phyloP scores from a whole-genome alignment of 2,797 vertebrate species.

The Oreochromis grahami region DNA sequence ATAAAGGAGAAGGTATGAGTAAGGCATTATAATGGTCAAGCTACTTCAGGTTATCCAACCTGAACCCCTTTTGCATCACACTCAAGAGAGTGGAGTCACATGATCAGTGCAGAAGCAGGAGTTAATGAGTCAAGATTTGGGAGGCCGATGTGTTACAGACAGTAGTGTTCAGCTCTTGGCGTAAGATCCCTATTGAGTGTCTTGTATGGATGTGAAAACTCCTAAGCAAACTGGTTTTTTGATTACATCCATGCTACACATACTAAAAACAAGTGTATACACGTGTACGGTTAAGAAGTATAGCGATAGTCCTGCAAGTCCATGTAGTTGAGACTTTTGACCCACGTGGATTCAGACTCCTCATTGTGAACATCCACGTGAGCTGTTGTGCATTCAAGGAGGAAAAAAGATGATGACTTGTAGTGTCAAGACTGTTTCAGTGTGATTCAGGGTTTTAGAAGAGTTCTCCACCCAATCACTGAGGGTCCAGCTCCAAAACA shows the following conservation, averaged over 20 bases:
- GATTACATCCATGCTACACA: conserved; percentile 48
- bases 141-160: not conserved
- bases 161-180: conserved; percentile 1
- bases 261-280: conserved; percentile 36
- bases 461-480: not conserved
- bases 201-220: conserved; percentile 32
- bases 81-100: conserved; percentile 24
- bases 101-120: conserved; percentile 35
- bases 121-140: conserved; percentile 5
- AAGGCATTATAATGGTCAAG: conserved; percentile 70
- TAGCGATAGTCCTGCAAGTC: conserved; percentile 5
- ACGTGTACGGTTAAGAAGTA: conserved; percentile 22
- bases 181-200: not conserved
- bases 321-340: not conserved
- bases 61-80: conserved; percentile 22
- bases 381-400: conserved; percentile 37
- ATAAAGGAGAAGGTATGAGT: conserved; percentile 42
- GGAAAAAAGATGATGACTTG: not conserved
- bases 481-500: conserved; percentile 21
- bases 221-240: conserved; percentile 25
- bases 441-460: conserved; percentile 1
- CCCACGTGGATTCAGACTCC: conserved; percentile 19
- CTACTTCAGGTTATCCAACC: conserved; percentile 55
- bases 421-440: not conserved
- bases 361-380: not conserved